Percentiles rank a stretch among this genome's conserved stretches.
Evolutionary conservation across 2,797 vertebrate genomes (phyloP).

Genomic region (Danio tinwini): DNA sequence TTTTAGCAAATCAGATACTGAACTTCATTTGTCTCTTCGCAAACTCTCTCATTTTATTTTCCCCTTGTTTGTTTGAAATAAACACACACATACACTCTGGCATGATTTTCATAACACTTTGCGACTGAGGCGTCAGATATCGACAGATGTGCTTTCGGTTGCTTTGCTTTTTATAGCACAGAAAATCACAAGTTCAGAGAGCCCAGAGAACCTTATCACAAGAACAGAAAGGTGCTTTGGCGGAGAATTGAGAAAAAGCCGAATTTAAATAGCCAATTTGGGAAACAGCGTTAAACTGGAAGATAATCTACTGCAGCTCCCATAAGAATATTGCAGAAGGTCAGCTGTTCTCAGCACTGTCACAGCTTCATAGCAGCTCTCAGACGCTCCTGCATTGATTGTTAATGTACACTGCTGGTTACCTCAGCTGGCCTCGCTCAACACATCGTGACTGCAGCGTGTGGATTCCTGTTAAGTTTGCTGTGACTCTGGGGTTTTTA

Average conservation of each 20-base stretch:
- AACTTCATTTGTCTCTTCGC: not conserved
- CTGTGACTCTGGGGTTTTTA: not conserved
- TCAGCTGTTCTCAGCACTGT: conserved; percentile 5
- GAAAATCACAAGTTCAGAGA: not conserved
- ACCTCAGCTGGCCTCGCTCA: not conserved
- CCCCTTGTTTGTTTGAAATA: conserved; percentile 24
- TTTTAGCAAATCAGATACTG: conserved; percentile 16
- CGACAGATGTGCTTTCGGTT: conserved; percentile 14
- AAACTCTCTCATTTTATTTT: conserved; percentile 6
- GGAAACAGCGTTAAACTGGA: not conserved
- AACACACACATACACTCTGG: not conserved
- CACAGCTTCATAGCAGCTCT: conserved; percentile 13
- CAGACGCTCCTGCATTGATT: conserved; percentile 4
- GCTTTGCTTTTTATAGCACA: not conserved
- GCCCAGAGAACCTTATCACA: not conserved
- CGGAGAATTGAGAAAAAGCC: conserved; percentile 2
- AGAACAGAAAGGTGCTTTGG: conserved; percentile 16
- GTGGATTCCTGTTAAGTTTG: conserved; percentile 6
- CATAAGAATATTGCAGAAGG: conserved; percentile 12
- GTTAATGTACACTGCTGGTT: conserved; percentile 32
- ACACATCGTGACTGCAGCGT: conserved; percentile 11
- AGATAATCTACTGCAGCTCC: conserved; percentile 26
- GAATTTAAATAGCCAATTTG: conserved; percentile 10
- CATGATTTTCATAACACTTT: conserved; percentile 18
- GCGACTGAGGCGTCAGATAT: not conserved